These are phyloP conservation scores for Halictus ligatus DNA, from an alignment of 2,888 invertebrate species.

Conservation along the genomic window DNA sequence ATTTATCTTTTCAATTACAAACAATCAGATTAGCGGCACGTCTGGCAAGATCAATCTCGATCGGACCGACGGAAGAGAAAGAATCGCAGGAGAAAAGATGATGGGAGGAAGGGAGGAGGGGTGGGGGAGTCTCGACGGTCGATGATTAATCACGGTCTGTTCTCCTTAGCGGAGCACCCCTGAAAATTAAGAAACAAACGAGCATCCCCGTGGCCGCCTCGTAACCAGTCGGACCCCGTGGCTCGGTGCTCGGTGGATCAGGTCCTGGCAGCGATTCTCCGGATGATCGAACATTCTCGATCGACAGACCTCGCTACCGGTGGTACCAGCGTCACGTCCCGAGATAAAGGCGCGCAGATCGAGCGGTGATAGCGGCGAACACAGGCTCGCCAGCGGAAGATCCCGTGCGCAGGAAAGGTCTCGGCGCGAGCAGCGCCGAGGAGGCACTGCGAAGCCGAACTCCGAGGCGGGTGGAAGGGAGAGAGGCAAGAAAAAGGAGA, in stretches of 20 bases:
- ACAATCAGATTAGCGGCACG: neutral
- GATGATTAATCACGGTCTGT: conserved; percentile 24
- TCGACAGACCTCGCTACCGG: conserved; percentile 68
- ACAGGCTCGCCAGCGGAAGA: conserved; percentile 54
- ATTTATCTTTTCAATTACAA: neutral
- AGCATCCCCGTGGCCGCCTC: neutral
- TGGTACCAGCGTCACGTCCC: conserved; percentile 61
- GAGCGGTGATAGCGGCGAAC: conserved; percentile 72
- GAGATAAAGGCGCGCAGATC: conserved; percentile 75
- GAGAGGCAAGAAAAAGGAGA: conserved; percentile 69
- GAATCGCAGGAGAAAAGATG: neutral
- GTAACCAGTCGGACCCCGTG: neutral
- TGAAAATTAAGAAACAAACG: conserved; percentile 10
- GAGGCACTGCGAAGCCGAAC: conserved; percentile 29
- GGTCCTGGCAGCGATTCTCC: conserved; percentile 26
- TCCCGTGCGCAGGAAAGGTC: conserved; percentile 47
- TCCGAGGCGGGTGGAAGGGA: conserved; percentile 40
- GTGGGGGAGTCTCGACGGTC: neutral
- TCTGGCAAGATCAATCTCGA: conserved; percentile 6
- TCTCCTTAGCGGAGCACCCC: neutral
- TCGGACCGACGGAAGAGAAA: neutral
- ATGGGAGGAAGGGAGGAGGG: too few species aligned
- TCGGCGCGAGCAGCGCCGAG: neutral
- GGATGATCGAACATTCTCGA: conserved; percentile 62
- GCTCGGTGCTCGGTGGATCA: neutral